A percentile compares a stretch with the other conserved stretches of the same genome.
Conservation (phyloP, 2,113 vertebrate genomes). For the Myiozetetes cayanensis region DNA sequence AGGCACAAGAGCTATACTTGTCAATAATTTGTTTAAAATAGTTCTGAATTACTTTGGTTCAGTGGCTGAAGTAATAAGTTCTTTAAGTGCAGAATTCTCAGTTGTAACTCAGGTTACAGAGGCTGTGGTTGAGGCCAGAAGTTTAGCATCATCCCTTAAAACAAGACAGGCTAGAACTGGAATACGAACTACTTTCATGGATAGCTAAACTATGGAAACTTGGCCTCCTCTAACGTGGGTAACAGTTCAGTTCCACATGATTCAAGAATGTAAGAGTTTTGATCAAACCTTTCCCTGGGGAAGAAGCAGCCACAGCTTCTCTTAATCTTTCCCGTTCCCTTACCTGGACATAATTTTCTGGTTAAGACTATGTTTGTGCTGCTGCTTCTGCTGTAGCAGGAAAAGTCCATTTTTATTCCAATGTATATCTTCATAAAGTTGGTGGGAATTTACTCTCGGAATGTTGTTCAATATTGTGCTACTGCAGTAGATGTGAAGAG, state of each 20-base stretch:
- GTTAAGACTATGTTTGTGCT: background rate
- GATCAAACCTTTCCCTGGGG: background rate
- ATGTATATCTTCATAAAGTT: background rate
- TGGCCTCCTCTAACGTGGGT: background rate
- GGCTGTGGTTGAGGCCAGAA: background rate
- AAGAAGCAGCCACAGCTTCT: background rate
- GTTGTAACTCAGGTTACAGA: background rate
- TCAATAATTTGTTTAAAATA: background rate
- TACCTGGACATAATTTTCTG: background rate
- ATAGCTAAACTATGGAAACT: background rate
- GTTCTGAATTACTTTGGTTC: background rate
- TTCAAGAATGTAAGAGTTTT: background rate
- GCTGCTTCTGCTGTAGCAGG: background rate
- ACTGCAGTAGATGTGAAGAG: background rate
- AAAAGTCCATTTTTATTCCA: background rate
- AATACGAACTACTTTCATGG: background rate
- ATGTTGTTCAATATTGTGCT: background rate
- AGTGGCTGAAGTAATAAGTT: background rate
- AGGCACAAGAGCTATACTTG: background rate
- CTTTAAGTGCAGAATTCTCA: background rate
- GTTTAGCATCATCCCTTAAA: background rate
- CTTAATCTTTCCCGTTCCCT: background rate
- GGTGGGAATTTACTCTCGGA: background rate
- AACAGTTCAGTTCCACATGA: background rate
- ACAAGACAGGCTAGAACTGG: background rate